These are phyloP conservation scores for Eudasyphora cyanicolor DNA, from an alignment of 2,888 invertebrate genomes.

Conservation along the genomic window DNA sequence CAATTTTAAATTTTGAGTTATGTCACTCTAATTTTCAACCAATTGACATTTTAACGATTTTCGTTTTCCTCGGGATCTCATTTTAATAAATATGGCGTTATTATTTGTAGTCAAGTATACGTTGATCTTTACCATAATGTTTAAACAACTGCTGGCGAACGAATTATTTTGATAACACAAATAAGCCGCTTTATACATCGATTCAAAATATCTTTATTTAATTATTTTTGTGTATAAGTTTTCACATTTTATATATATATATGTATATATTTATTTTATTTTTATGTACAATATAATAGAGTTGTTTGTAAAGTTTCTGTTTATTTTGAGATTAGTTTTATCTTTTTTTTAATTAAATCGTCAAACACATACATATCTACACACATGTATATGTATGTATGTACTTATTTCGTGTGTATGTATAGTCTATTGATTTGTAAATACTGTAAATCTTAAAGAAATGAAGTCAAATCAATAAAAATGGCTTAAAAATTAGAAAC, in stretches of 20 bases:
- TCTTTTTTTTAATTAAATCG: background rate
- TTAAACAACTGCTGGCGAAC: too few species aligned
- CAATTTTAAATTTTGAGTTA: too few species aligned
- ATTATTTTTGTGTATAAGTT: background rate
- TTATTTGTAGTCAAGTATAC: too few species aligned
- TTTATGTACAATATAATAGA: background rate
- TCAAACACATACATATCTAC: background rate
- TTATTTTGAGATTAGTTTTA: background rate
- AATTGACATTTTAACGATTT: too few species aligned
- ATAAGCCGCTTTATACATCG: too few species aligned
- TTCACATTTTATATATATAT: background rate
- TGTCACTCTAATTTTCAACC: too few species aligned
- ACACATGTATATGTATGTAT: background rate
- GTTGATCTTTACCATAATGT: too few species aligned
- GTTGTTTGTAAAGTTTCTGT: background rate
- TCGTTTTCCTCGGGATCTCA: too few species aligned
- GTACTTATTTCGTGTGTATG: too few species aligned
- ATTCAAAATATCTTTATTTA: background rate
- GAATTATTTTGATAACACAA: too few species aligned
- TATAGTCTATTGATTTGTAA: constrained; percentile 45
- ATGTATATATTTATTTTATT: background rate
- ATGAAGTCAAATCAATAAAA: constrained; percentile 38
- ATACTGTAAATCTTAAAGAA: constrained; percentile 59
- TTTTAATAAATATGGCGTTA: too few species aligned
- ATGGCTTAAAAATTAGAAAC: background rate